Percentiles rank a stretch among this genome's conserved stretches.
Evolutionary conservation across 2,113 vertebrate species (phyloP).

Genomic region (Grammomys dolichurus): DNA sequence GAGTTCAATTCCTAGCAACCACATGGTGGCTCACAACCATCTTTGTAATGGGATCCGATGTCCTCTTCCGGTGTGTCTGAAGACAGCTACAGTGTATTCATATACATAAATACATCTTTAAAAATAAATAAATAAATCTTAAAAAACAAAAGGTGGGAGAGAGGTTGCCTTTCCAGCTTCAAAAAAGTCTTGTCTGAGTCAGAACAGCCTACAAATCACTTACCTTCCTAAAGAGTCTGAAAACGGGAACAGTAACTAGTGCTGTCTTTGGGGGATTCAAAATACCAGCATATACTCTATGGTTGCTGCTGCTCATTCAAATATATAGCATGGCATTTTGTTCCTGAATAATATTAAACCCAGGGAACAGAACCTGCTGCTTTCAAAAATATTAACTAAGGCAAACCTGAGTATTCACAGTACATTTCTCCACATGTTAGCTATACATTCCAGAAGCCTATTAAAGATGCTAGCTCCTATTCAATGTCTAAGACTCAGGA

Average conservation of each 20-base stretch:
- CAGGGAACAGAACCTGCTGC: conserved; percentile 31
- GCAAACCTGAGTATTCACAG: conserved; percentile 40
- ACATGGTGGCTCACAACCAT: too few relatives aligned
- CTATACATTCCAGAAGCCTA: conserved; percentile 23
- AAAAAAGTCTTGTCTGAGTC: neutral
- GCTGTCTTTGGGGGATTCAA: conserved; percentile 32
- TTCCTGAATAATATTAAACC: conserved; percentile 7
- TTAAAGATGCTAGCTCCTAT: conserved; percentile 36
- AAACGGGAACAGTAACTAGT: conserved; percentile 8
- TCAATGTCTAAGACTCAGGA: conserved; percentile 56
- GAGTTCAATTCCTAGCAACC: too few relatives aligned
- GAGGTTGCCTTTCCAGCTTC: neutral
- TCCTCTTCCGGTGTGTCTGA: too few relatives aligned
- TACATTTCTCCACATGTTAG: conserved; percentile 44
- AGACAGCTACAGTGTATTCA: too few relatives aligned
- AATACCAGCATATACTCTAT: neutral
- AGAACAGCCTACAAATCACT: conserved; percentile 42
- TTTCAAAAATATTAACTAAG: conserved; percentile 19
- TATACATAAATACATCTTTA: too few relatives aligned
- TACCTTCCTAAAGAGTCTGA: neutral
- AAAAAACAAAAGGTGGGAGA: neutral
- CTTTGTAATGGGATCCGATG: too few relatives aligned
- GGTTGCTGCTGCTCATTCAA: neutral
- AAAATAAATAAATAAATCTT: too few relatives aligned
- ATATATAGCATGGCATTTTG: neutral